Conservation (phyloP, 2,113 vertebrate genomes). For the Crocuta crocuta region DNA sequence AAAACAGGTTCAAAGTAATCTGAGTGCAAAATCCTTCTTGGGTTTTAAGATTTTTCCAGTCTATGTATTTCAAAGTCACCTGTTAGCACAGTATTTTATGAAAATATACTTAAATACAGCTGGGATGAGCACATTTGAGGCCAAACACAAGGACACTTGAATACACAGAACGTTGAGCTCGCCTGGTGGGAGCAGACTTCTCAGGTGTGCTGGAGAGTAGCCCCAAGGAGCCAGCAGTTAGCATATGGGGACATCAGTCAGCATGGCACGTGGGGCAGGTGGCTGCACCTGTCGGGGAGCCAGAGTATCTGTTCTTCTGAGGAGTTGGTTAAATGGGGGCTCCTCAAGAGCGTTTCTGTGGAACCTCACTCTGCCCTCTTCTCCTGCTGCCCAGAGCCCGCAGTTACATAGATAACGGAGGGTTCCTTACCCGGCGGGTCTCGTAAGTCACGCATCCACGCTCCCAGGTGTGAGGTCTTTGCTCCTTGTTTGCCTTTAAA, state of each 20-base stretch:
- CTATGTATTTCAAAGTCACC: background rate
- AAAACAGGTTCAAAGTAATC: background rate
- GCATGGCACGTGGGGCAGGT: accelerated
- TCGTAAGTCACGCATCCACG: background rate
- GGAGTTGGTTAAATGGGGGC: too few relatives aligned
- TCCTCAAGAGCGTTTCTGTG: background rate
- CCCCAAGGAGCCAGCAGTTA: background rate
- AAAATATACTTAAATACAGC: background rate
- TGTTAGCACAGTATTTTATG: background rate
- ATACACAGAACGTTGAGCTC: background rate
- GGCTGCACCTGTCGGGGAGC: background rate
- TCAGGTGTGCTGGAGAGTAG: background rate
- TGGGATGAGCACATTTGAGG: background rate
- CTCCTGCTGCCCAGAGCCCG: background rate
- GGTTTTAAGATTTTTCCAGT: background rate
- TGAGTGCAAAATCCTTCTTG: background rate
- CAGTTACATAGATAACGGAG: too few relatives aligned
- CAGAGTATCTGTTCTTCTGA: background rate
- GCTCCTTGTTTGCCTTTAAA: background rate
- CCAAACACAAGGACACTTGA: background rate
- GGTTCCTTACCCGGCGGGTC: background rate
- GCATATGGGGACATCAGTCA: accelerated
- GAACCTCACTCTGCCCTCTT: background rate
- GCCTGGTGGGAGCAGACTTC: background rate
- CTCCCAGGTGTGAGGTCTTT: background rate